Evolutionary conservation across 2,113 vertebrate genomes (phyloP), one percentile per base, ranked within the genome.

Genomic region (Hydropotes inermis): DNA sequence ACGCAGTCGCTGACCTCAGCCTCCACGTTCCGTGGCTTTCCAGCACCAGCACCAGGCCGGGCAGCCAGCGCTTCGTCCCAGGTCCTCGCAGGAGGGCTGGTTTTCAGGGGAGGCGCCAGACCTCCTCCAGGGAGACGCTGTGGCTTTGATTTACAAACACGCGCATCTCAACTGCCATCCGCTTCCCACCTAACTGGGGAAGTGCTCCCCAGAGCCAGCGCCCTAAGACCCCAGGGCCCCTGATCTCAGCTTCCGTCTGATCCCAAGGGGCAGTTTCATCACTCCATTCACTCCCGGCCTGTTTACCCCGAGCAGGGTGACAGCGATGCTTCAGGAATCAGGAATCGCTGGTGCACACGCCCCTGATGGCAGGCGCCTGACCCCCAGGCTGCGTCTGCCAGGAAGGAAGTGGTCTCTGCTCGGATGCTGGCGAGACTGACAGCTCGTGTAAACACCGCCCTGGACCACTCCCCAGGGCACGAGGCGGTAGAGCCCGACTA

Each of bases 361-460:
- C 99, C 98, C 98, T 98, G 97, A 98, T 95, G 98, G 99, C 99
- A 99, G 99, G 99, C 99, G 99, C 99, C 99, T 97, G 98, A 99
- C 99, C 99, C 99, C 98, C 98, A 98, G 98, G 99, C 98, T 98
- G 97, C 99, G 99, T 99, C 99, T 99, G 99, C 98, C 97, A 98
- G 97, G 96, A 98, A 98, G 99, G 96, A 98, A 98, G 98, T 91
- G 82, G 94, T 97, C 98, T 98, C 95, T 93, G 97, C 91, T 50
- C 92, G 89, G 97, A 98, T 88, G 98, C 97, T 97, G 97, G 94
- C 91, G 89, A 96, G 94, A 97, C 97, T 96, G 96, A 95, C 92
- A 95, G 98, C 96, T 96, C 96, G 91, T 81, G 96, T 95, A 97
- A 98, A 98, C 97, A 97, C 97, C 97, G 94, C 97, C 96, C 92